Base-by-base conservation (phyloP, 1,140 invertebrate species). In the Pseudomyrmex dendroicus region DNA sequence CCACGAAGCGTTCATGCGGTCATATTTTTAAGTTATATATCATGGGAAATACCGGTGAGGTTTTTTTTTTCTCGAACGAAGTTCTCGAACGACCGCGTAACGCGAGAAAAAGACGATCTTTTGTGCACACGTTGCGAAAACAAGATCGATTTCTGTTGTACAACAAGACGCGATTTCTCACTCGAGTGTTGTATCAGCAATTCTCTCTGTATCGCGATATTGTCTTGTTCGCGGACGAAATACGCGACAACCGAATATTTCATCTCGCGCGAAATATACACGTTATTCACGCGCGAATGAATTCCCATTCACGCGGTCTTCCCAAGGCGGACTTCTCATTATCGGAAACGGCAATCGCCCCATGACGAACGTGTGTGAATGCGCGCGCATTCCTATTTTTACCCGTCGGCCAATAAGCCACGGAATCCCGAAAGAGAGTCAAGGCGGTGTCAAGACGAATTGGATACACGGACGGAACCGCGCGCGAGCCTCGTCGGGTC, bases 361-460 rank as follows among this genome's bases (percentile, higher is more conserved):
- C 59, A 61, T 57, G 77, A 25, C 54, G 86, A 86, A 35, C 35
- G 35, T 35, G 35, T 82, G 73, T 66, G 82, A 87, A 86, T 73
- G 82, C 77, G 66, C 67, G 56, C 85, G 85, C 86, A 84, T 87
- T 86, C 80, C 35, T 35, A 35, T 64, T 78, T 44, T 61, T 86
- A 67, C 73, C 64, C 73, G 73, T 84, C 73, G 80, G 86, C 85
- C 68, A 87, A 35, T 73, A 84, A 78, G 54, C 76, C 44, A 62
- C 72, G 63, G 80, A 87, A 84, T 78, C 67, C 80, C 67, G 48
- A 84, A 86, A 87, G 82, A 84, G 35, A 85, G 84, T 86, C 84
- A n/a, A n/a, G 85, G 76, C 67, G 85, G 85, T 87, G 86, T 87
- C 85, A 84, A 87, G 85, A 84, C 80, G 85, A 87, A 87, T 87